Percentiles rank a stretch among this genome's conserved stretches.
phyloP scores from a whole-genome alignment of 2,797 vertebrate genomes.

The Galagoides demidoff region DNA sequence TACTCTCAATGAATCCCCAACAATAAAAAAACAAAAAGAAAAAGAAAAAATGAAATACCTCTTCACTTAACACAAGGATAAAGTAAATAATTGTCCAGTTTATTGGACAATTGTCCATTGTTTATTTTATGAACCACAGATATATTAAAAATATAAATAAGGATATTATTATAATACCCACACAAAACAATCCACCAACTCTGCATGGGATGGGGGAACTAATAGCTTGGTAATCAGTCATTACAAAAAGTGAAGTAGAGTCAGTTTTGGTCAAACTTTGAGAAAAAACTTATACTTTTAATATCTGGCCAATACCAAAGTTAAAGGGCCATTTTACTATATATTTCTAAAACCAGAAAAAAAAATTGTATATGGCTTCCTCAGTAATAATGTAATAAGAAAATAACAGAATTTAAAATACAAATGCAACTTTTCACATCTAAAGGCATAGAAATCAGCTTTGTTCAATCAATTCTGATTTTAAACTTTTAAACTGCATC shows the following conservation, averaged over 20 bases:
- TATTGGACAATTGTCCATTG: no score
- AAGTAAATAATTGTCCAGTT: conserved; percentile 6
- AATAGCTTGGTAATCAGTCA: not conserved
- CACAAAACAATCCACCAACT: not conserved
- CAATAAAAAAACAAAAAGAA: no score
- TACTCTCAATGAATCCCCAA: no score
- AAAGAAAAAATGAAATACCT: not conserved
- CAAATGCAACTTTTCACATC: not conserved
- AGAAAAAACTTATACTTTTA: conserved; percentile 24
- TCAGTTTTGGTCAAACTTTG: not conserved
- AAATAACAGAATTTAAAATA: conserved; percentile 45
- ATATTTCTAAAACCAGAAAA: not conserved
- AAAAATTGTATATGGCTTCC: not conserved
- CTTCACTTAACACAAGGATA: conserved; percentile 11
- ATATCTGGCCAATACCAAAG: not conserved
- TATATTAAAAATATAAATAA: conserved; percentile 31
- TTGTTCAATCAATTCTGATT: conserved; percentile 5
- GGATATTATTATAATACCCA: not conserved
- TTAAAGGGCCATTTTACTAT: conserved; percentile 2
- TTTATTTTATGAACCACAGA: not conserved
- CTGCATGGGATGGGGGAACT: not conserved
- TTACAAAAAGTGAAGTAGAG: not conserved
- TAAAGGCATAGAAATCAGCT: conserved; percentile 18
- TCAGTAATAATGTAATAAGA: not conserved
- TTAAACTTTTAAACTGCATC: conserved; percentile 30